A percentile compares a stretch with the other conserved stretches of the same genome.
phyloP scores from a whole-genome alignment of 2,797 vertebrate species.

The Rallus crepitans region DNA sequence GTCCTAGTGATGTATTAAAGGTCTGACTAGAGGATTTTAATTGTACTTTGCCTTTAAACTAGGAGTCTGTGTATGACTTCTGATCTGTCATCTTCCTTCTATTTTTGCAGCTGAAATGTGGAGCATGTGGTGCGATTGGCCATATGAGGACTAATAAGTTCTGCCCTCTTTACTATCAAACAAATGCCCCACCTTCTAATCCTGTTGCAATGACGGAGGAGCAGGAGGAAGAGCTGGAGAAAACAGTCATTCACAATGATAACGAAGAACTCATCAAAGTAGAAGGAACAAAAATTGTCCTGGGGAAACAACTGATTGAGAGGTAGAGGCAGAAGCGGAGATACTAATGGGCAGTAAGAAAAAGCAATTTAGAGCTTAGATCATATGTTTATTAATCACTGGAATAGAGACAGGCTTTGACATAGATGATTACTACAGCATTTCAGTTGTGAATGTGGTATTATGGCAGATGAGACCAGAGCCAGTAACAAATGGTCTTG shows the following conservation, averaged over 20 bases:
- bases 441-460: neutral
- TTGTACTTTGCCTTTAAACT: neutral
- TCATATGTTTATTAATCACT: neutral
- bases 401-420: neutral
- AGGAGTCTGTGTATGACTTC: neutral
- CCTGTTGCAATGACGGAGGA: constrained; percentile 99
- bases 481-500: neutral
- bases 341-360: neutral
- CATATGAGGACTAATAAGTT: constrained; percentile 99
- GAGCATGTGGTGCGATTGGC: constrained; percentile 96
- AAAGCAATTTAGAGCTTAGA: neutral
- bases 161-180: constrained; percentile 98
- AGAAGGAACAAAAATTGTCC: constrained; percentile 97
- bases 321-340: constrained; percentile 81
- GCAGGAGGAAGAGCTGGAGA: constrained; percentile 98
- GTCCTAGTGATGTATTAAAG: neutral
- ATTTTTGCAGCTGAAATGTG: constrained; percentile 92
- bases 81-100: neutral
- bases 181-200: constrained; percentile 96
- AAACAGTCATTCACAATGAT: constrained; percentile 97
- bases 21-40: neutral
- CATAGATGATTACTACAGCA: neutral
- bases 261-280: constrained; percentile 99
- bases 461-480: neutral
- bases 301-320: constrained; percentile 98